Base-by-base conservation (phyloP, 92 coral and sea anemone species). In the Galaxea fascicularis region DNA sequence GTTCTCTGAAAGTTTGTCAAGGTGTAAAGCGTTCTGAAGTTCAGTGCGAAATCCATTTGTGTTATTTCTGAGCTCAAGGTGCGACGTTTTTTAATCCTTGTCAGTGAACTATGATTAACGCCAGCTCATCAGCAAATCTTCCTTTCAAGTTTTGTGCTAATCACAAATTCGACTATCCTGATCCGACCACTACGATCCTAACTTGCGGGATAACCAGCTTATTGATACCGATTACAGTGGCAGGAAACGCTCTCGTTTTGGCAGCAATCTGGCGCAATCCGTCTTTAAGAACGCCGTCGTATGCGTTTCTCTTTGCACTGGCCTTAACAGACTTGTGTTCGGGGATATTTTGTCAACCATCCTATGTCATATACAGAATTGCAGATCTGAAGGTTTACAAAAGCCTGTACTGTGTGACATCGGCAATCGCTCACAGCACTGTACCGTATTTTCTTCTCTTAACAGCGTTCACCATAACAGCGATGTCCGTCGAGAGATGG, bases 341-440 rank as follows among this genome's bases (percentile, higher is more conserved):
- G 11, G 90, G 90, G 29, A 47, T 78, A 0, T 11, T 86, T 71
- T 73, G 59, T 65, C 90, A 86, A 56, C 90, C 90, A 51, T 65
- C 27, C 4, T 56, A 78, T 25, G 82, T 72, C 14, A 12, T 52
- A 3, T 73, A 49, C 64, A 73, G 64, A 52, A 22, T 46, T 13
- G 64, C 60, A 18, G 78, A 51, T 31, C 26, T 73, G 3, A 44
- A 20, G 15, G 17, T 12, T 4, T 3, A 49, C 14, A 30, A 73
- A 27, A 73, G 5, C 14, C 46, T 54, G 21, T 73, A 49, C 45
- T 49, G 78, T 17, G 31, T 73, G 15, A 9, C 64, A 14, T 25
- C n/a, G 0, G 64, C 78, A 49, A n/a, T 73, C 27, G 78, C 64
- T 4, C 62, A 54, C 52, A 56, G 63, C 65, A 21, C 45, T 26